These are phyloP conservation scores for Corapipo altera DNA, from an alignment of 2,113 vertebrate genomes.

Conservation along the genomic window DNA sequence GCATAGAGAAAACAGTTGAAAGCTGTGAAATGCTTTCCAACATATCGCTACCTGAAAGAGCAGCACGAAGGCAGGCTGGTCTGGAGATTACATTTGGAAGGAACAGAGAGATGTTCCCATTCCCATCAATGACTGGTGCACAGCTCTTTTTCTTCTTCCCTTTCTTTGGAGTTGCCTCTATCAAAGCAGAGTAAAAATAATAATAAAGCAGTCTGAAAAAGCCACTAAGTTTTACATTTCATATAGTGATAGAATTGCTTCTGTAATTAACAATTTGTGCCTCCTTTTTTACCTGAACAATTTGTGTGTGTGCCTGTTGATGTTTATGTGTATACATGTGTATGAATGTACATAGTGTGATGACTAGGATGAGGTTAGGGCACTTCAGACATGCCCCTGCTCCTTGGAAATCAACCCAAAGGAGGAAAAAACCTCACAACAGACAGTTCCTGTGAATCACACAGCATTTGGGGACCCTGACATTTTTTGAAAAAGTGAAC, in stretches of 20 bases:
- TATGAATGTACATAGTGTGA: not conserved
- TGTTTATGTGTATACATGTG: not conserved
- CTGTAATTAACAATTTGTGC: not conserved
- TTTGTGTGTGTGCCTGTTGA: not conserved
- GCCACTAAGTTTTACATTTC: not conserved
- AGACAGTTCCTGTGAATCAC: not conserved
- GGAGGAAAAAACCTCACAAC: rapidly evolving
- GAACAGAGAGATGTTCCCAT: slow-evolving; percentile 2
- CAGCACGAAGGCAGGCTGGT: not conserved
- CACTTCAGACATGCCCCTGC: not conserved
- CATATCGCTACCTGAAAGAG: not conserved
- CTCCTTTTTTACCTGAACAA: not conserved
- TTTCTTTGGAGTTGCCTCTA: not conserved
- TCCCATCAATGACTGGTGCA: not conserved
- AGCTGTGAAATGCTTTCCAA: slow-evolving; percentile 38
- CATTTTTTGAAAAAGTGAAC: not conserved
- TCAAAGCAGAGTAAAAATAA: not conserved
- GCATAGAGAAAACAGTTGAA: slow-evolving; percentile 35
- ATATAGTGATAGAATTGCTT: not conserved
- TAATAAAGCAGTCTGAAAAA: not conserved
- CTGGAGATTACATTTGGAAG: slow-evolving; percentile 26
- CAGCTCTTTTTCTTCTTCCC: not conserved
- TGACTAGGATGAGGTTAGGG: not conserved
- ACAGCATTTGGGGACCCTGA: not conserved
- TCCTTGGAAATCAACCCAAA: not conserved